These are phyloP conservation scores for Muscina levida DNA, from an alignment of 2,888 invertebrate species.

Conservation along the genomic window DNA sequence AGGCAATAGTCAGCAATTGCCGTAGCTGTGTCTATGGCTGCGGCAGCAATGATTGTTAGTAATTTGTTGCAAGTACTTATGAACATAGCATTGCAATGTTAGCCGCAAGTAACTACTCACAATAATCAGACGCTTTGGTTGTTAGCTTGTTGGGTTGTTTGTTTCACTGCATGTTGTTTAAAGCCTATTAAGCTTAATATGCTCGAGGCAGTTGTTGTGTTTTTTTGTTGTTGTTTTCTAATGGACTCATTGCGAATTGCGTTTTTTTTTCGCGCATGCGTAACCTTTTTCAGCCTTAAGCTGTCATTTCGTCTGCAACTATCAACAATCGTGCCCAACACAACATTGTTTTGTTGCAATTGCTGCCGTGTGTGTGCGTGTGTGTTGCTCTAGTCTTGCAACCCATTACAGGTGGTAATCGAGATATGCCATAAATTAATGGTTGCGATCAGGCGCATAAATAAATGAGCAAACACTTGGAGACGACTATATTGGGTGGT, in stretches of 20 bases:
- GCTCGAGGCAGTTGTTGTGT: slow-evolving; percentile 34
- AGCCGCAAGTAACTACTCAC: slow-evolving; percentile 13
- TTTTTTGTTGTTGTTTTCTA: slow-evolving; percentile 23
- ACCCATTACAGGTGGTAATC: no score
- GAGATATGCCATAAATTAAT: slow-evolving; percentile 14
- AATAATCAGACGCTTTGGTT: no score
- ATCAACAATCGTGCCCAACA: neutral
- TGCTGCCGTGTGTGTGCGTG: no score
- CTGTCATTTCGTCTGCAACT: slow-evolving; percentile 40
- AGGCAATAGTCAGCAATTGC: slow-evolving; percentile 3
- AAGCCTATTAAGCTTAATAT: slow-evolving; percentile 42
- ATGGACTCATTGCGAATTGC: slow-evolving; percentile 43
- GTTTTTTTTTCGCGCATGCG: slow-evolving; percentile 53
- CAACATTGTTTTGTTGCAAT: neutral
- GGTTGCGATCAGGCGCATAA: no score
- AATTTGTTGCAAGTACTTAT: slow-evolving; percentile 42
- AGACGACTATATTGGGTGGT: no score
- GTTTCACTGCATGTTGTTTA: no score
- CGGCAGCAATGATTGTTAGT: slow-evolving; percentile 20
- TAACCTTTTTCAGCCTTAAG: slow-evolving; percentile 57
- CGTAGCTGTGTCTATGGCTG: neutral
- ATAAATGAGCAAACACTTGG: no score
- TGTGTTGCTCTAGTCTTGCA: no score
- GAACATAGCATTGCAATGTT: neutral
- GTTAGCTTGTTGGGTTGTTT: no score